Base-by-base conservation (phyloP, 2,797 vertebrate genomes). In the Momotus momota region DNA sequence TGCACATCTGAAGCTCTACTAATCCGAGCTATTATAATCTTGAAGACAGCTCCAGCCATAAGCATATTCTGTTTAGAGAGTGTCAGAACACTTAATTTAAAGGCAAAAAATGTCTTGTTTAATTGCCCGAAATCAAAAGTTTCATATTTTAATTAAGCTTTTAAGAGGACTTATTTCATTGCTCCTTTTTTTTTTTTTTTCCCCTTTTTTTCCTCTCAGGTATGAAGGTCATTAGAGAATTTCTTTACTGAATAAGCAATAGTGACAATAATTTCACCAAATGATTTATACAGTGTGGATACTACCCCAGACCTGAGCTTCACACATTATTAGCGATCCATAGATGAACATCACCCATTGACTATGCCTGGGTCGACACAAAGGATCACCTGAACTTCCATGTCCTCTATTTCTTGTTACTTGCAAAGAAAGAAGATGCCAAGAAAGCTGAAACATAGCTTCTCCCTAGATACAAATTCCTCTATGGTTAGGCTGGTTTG, bases 51-150 rank as follows among this genome's bases (percentile, higher is more conserved):
- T 55, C 38, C 46, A 94, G 41, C 60, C 73, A 51, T 61, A 90
- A 93, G 49, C 45, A 74, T 78, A 81, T 87, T 89, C 67, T 87
- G 61, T 83, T 95, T 82, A 85, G 38, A 87, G 29, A 54, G 49
- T 45, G 84, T 38, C 13, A 12, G 81, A 86, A 85, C 67, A 85
- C 18, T 82, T 84, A 61, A 87, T 94, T 90, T 92, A 71, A 93
- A 94, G 85, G 86, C 74, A 93, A 26, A 73, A 94, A 96, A 93
- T 94, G 65, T 95, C 77, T 86, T 60, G 4, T 92, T 91, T 96
- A 95, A 95, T 95, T 94, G 86, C 81, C 83, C 84, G 67, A 89
- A 97, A 96, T 94, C 97, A 94, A 97, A 97, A 45, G 41, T 79
- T 96, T 96, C 41, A 6, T 78, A 88, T 95, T 95, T 96, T 96